Evolutionary conservation across 2,888 invertebrate genomes (phyloP).

Genomic region (Tipula lateralis): DNA sequence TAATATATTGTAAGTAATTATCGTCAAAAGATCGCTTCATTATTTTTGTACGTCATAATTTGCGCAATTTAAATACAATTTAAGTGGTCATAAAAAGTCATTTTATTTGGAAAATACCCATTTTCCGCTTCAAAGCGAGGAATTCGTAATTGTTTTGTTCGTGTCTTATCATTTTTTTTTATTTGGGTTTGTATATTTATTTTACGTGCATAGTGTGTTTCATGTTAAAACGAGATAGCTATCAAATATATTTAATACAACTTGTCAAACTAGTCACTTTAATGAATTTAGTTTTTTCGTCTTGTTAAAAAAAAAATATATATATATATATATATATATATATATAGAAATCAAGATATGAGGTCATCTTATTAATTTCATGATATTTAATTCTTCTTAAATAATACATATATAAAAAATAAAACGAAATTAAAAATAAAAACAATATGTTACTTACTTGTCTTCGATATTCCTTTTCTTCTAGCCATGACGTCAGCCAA

Average conservation of each 20-base stretch:
- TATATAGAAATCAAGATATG: background rate
- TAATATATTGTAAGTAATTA: too few relatives aligned
- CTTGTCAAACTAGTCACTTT: constrained; percentile 1
- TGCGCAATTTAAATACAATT: background rate
- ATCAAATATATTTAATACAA: background rate
- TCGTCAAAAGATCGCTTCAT: background rate
- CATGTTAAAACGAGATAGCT: background rate
- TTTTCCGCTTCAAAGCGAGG: background rate
- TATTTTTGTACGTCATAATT: background rate
- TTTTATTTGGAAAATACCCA: background rate
- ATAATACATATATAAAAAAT: background rate
- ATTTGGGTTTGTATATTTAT: background rate
- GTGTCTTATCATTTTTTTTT: background rate
- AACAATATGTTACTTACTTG: constrained; percentile 34
- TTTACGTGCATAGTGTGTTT: background rate
- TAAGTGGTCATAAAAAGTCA: background rate
- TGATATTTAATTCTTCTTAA: background rate
- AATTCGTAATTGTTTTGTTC: background rate
- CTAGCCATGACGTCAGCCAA: constrained; percentile 33
- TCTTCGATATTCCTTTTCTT: constrained; percentile 35
- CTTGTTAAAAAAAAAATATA: background rate
- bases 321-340: background rate
- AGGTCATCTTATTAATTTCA: background rate
- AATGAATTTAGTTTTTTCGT: background rate
- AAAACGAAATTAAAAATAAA: background rate